Base-by-base conservation (phyloP, 2,888 invertebrate genomes). In the Chorisops tibialis region DNA sequence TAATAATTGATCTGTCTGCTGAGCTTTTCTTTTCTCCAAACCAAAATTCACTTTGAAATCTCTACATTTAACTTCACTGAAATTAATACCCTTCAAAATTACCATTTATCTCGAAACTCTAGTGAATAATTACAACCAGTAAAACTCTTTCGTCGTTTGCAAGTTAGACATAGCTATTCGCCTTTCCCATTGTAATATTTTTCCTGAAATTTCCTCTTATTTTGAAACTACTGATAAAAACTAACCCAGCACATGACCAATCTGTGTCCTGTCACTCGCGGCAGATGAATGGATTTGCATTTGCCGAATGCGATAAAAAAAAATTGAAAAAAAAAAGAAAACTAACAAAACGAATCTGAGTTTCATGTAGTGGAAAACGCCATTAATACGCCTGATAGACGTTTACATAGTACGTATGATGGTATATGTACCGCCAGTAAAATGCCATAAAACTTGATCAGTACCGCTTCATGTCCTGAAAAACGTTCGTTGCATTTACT, bases 301-400 rank as follows among this genome's bases (percentile, higher is more conserved):
- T 45, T 11, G 18, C 6, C 14, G 14, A 21, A 43, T 50, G 24
- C 6, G 12, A n/a, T 11, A 24, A 9, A 4, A 24, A n/a, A 18
- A 45, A 12, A 3, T 5, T 21, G 54, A 39, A 41, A 6, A 30
- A 19, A 14, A n/a, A 22, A 9, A 5, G 18, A 5, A 19, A 9
- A 14, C 14, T 6, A 5, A 5, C 18, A 39, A 9, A 58, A 38
- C 47, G 37, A 37, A 59, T 59, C 47, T 65, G 63, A 64, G 65
- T 66, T 65, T 64, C 66, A 64, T 66, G 63, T 67, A 68, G 65
- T 67, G 62, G 64, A 56, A 67, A 67, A 64, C 54, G 51, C 66
- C 67, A 68, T 68, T 68, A 68, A 68, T 66, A 67, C 66, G 63
- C 60, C 65, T 65, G 63, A 66, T 66, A 64, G 67, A 67, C 48